Conservation (phyloP, 2,113 vertebrate genomes). For the Chinchilla lanigera region DNA sequence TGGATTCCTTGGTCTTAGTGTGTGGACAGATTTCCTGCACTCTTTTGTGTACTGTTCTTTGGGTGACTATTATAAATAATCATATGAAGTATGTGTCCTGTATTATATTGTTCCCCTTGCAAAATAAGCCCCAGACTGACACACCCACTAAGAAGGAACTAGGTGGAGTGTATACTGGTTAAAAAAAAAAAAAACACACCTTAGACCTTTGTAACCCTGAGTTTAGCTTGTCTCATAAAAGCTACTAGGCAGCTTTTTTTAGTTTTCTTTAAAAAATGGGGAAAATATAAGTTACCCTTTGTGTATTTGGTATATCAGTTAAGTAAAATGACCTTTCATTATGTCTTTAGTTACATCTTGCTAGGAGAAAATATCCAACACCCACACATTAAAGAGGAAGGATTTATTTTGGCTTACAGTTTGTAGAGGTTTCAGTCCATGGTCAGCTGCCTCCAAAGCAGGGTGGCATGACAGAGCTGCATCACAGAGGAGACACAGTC, state of each 20-base stretch:
- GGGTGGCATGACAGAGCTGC: neutral
- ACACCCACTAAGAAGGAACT: neutral
- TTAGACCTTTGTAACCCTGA: neutral
- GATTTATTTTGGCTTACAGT: neutral
- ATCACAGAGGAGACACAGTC: neutral
- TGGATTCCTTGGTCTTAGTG: too few species aligned
- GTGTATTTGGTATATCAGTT: rapidly evolving
- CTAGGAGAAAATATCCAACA: neutral
- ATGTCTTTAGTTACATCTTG: neutral
- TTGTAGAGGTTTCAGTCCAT: neutral
- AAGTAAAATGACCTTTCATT: neutral
- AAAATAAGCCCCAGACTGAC: too few species aligned
- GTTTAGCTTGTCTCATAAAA: neutral
- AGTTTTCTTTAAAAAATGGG: neutral
- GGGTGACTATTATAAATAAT: too few species aligned
- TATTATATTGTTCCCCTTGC: too few species aligned
- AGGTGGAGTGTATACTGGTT: too few species aligned
- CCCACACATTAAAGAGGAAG: neutral
- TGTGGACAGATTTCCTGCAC: too few species aligned
- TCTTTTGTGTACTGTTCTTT: too few species aligned
- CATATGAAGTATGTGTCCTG: too few species aligned
- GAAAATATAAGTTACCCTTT: neutral
- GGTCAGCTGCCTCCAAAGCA: neutral
- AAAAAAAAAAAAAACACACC: neutral
- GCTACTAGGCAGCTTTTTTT: neutral